Base-by-base conservation (phyloP, 2,888 invertebrate species). In the Apodemia duryi region DNA sequence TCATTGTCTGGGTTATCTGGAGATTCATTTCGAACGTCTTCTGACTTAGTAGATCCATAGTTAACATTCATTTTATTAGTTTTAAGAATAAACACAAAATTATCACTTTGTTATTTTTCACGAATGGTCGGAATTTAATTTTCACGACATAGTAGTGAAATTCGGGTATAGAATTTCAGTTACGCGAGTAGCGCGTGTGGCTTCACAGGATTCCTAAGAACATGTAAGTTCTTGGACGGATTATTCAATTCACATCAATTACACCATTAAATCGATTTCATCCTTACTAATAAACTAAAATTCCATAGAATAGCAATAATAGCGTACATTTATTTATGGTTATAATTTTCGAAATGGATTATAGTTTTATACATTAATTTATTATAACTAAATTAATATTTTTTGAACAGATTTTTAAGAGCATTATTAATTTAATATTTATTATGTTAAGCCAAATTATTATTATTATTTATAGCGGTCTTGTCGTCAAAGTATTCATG, bases 21-120 rank as follows among this genome's bases (percentile, higher is more conserved):
- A 72, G 81, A 78, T 68, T 76, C 78, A 71, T 73, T 78, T 69
- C 83, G 80, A 69, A 70, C 72, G 74, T 79, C 78, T 64, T 79
- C 82, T 66, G 80, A 75, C 68, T 83, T 83, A 52, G 85, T 90
- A 9, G 91, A 80, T 67, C 91, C 91, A 73, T 91, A 91, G 43
- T 38, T 64, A 65, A 69, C 63, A 61, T 51, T 65, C 61, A 65
- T 61, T 61, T 49, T 49, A n/a, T 21, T n/a, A 49, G n/a, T 49
- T n/a, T 49, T 49, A 49, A 49, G n/a, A 49, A 13, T n/a, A n/a
- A 6, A 49, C 49, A 49, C 49, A n/a, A 49, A 13, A n/a, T n/a
- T 49, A 2, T 49, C 49, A 49, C 49, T 49, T 3, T n/a, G 21
- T 5, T 46, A 46, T 46, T 46, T 4, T 46, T 46, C 13, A 46